phyloP scores from a whole-genome alignment of 2,113 vertebrate species.

The Phocoena phocoena region DNA sequence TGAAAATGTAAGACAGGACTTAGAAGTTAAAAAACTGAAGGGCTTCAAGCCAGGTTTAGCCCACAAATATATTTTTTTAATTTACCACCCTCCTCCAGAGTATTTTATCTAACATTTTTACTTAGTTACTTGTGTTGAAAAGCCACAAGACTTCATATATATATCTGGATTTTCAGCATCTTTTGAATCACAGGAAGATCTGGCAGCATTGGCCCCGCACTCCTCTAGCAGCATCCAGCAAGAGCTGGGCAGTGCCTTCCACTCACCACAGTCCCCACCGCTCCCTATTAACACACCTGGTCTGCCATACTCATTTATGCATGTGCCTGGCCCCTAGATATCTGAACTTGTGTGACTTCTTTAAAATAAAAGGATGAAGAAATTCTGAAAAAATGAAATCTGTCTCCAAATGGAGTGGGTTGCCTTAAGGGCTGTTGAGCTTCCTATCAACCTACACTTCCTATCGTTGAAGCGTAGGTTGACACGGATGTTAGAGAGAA shows the following conservation, averaged over 20 bases:
- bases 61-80: neutral
- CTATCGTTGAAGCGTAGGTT: neutral
- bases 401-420: neutral
- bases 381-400: neutral
- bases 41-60: neutral
- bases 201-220: too few species aligned
- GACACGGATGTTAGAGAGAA: neutral
- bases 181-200: neutral
- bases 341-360: neutral
- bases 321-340: too few species aligned
- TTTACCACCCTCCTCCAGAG: neutral
- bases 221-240: fast-evolving
- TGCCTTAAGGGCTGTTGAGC: neutral
- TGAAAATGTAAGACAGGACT: neutral
- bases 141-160: neutral
- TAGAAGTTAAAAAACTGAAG: neutral
- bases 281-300: too few species aligned
- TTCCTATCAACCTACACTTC: neutral
- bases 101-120: neutral
- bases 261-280: fast-evolving
- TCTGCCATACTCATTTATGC: neutral
- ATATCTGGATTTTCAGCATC: neutral
- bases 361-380: neutral
- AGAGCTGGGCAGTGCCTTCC: neutral
- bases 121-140: neutral